phyloP scores from a whole-genome alignment of 2,113 vertebrate species.

The Hydropotes inermis region DNA sequence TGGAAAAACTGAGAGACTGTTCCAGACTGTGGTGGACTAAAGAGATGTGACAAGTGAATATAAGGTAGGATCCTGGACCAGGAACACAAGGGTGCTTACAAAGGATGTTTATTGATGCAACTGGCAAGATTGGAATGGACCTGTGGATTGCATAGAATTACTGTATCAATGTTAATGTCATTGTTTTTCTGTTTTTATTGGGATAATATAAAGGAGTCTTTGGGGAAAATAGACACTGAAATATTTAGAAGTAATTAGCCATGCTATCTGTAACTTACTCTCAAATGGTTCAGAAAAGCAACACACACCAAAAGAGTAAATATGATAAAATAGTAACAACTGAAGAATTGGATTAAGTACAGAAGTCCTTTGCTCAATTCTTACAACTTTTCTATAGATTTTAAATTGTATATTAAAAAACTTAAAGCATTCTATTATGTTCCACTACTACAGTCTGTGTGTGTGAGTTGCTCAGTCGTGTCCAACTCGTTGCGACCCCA shows the following conservation, averaged over 20 bases:
- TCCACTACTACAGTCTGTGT: not conserved
- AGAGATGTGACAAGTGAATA: not conserved
- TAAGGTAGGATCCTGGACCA: not conserved
- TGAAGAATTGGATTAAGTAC: not conserved
- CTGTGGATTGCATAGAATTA: not conserved
- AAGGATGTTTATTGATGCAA: not conserved
- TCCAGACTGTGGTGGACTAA: not conserved
- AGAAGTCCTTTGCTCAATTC: not conserved
- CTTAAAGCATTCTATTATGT: not conserved
- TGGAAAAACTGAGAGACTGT: not conserved
- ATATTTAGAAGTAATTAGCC: not conserved
- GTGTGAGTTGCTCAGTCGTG: not conserved
- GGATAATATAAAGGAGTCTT: not conserved
- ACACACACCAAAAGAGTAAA: not conserved
- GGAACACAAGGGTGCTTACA: not conserved
- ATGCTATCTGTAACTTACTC: not conserved
- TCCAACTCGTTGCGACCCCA: rapidly evolving
- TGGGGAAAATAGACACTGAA: not conserved
- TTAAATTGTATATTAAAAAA: not conserved
- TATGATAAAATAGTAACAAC: not conserved
- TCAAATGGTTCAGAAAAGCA: not conserved
- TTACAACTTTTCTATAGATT: not conserved
- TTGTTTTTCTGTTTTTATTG: not conserved
- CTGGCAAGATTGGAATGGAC: not conserved
- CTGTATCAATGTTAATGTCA: not conserved